Evolutionary conservation across 1,140 invertebrate genomes (phyloP).

Genomic region (Aleiodes sp.): DNA sequence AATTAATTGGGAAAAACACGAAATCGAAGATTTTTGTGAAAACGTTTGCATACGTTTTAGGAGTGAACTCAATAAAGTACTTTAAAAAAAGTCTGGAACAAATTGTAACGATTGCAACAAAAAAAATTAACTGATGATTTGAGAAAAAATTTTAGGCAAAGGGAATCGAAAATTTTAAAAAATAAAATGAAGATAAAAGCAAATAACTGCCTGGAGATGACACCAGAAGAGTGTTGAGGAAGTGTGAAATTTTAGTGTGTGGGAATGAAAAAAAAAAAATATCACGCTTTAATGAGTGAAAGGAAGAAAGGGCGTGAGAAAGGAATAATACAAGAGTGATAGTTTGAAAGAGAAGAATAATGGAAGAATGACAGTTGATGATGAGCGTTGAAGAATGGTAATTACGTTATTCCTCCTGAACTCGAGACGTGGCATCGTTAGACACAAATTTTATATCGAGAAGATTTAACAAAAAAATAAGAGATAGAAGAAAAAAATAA

Average conservation of each 20-base stretch:
- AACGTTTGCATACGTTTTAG: neutral
- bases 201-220: neutral
- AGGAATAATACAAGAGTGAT: neutral
- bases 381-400: too few species aligned
- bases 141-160: neutral
- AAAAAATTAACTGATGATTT: neutral
- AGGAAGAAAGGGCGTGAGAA: neutral
- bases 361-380: too few species aligned
- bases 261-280: neutral
- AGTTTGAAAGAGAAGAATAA: too few species aligned
- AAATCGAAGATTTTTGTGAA: neutral
- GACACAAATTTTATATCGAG: conserved; percentile 67
- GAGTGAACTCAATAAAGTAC: neutral
- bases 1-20: neutral
- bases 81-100: conserved; percentile 5
- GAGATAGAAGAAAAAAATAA: conserved; percentile 46
- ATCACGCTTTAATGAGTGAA: neutral
- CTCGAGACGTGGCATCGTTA: conserved; percentile 62
- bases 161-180: neutral
- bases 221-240: neutral
- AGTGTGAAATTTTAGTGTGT: neutral
- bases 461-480: conserved; percentile 59
- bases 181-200: neutral
- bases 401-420: neutral
- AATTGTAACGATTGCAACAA: conserved; percentile 1